phyloP scores from a whole-genome alignment of 2,888 invertebrate genomes.

The Drosophila nr. perissopoda region DNA sequence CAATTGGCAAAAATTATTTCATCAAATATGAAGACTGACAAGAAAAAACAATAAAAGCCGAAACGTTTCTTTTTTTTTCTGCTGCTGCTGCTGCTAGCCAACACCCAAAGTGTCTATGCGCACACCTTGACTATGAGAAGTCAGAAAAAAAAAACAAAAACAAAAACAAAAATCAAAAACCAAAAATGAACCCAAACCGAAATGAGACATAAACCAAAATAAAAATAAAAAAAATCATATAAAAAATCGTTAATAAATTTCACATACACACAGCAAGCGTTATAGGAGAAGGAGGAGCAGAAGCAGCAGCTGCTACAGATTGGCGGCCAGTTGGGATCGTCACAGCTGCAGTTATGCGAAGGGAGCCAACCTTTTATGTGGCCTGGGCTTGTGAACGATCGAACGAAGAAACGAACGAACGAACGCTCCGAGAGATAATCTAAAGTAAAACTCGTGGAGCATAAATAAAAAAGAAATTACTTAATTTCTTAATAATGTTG shows the following conservation, averaged over 20 bases:
- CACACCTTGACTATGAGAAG: slow-evolving; percentile 68
- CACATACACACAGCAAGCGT: slow-evolving; percentile 39
- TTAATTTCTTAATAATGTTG: slow-evolving; percentile 80
- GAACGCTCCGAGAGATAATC: slow-evolving; percentile 62
- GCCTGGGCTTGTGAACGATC: slow-evolving; percentile 24
- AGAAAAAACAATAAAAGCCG: slow-evolving; percentile 48
- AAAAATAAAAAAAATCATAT: slow-evolving; percentile 64
- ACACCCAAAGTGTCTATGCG: slow-evolving; percentile 79
- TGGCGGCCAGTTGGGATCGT: slow-evolving; percentile 35
- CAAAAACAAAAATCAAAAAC: slow-evolving; percentile 33
- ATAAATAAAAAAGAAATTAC: slow-evolving; percentile 81
- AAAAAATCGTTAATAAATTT: slow-evolving; percentile 79
- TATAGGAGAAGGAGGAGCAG: slow-evolving; percentile 13
- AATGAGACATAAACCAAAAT: slow-evolving; percentile 59
- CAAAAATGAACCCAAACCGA: slow-evolving; percentile 39
- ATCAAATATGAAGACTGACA: slow-evolving; percentile 60
- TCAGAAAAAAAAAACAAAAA: slow-evolving; percentile 7
- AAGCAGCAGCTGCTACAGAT: slow-evolving; percentile 30
- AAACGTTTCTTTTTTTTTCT: slow-evolving; percentile 40
- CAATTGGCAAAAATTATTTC: slow-evolving; percentile 69
- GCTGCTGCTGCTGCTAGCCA: slow-evolving; percentile 41
- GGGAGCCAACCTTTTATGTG: slow-evolving; percentile 74
- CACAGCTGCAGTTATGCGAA: slow-evolving; percentile 68
- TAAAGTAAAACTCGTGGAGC: slow-evolving; percentile 80
- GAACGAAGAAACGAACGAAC: neutral